Evolutionary conservation across 2,797 vertebrate genomes (phyloP), one percentile per base, ranked within the genome.

Genomic region (Mareca strepera): DNA sequence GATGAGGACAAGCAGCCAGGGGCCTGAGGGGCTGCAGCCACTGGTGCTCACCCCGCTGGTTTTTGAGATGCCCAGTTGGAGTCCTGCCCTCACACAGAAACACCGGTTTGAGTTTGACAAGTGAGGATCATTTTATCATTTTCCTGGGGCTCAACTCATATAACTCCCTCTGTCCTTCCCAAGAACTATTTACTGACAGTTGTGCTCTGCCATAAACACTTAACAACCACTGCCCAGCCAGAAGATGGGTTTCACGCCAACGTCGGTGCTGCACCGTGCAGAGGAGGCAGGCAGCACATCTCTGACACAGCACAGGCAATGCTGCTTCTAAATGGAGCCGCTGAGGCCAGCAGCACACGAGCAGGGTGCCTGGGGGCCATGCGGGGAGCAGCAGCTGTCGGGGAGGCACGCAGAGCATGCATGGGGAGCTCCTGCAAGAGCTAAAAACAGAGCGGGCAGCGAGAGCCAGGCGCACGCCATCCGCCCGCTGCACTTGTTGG

Each of bases 371-470:
- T 12, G 74, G 58, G 52, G 67, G 67, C 75, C 78, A 18, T 12
- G 78, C 17, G 23, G 72, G 80, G 86, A n/a, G 87, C 62, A 66
- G 96, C 97, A 96, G 96, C 93, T 96, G 96, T 88, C 33, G 50
- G 60, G 84, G 22, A 11, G 93, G 95, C 86, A 97, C 87, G 20
- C 43, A 6, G 88, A 81, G 68, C 17, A 93, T 2, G 82, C 88
- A 11, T 35, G 33, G 77, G 62, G 64, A 58, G 58, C 84, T 92
- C 31, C 82, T 93, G 95, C 48, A 76, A 95, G 93, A 35, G 90
- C 96, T 96, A 96, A 95, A 96, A 97, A 46, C 92, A 73, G 97
- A 89, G 21, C 12, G n/a, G 89, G 70, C 1, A 53, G 79, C 1
- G 7, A 1, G 4, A 80, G 88, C n/a, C 0, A n/a, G 69, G 69